phyloP scores from a whole-genome alignment of 2,797 vertebrate genomes.

The Sternarchorhynchus goeldii region DNA sequence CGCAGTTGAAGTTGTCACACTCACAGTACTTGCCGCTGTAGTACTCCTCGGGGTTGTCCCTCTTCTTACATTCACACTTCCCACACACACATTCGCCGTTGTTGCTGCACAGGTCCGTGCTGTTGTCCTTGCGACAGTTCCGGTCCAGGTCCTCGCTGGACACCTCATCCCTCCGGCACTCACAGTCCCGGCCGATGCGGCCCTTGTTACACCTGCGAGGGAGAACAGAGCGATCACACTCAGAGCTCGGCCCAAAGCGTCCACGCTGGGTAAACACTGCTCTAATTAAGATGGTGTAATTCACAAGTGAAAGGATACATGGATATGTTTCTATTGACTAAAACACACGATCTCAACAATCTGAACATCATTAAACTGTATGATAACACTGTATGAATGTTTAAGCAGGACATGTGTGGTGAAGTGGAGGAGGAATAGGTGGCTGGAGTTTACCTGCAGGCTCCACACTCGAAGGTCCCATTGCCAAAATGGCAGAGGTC shows the following conservation, averaged over 20 bases:
- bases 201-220: slow-evolving; percentile 88
- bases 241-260: background rate
- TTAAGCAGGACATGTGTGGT: too few species aligned
- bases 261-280: background rate
- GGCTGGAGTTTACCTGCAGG: slow-evolving; percentile 84
- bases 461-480: slow-evolving; percentile 94
- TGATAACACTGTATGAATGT: too few species aligned
- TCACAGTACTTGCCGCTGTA: slow-evolving; percentile 94
- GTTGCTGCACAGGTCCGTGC: slow-evolving; percentile 95
- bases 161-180: slow-evolving; percentile 95
- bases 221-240: too few species aligned
- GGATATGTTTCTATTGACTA: too few species aligned
- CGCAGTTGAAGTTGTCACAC: slow-evolving; percentile 99
- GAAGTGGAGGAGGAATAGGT: too few species aligned
- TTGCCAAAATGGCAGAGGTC: slow-evolving; percentile 80
- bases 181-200: slow-evolving; percentile 89
- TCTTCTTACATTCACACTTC: slow-evolving; percentile 94
- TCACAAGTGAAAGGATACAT: too few species aligned
- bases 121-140: slow-evolving; percentile 91
- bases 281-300: background rate
- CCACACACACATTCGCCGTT: slow-evolving; percentile 96
- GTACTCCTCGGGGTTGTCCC: slow-evolving; percentile 88
- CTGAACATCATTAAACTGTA: too few species aligned
- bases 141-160: slow-evolving; percentile 94
- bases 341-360: too few species aligned